Conservation (phyloP, 2,113 vertebrate species). For the Empidonax traillii region DNA sequence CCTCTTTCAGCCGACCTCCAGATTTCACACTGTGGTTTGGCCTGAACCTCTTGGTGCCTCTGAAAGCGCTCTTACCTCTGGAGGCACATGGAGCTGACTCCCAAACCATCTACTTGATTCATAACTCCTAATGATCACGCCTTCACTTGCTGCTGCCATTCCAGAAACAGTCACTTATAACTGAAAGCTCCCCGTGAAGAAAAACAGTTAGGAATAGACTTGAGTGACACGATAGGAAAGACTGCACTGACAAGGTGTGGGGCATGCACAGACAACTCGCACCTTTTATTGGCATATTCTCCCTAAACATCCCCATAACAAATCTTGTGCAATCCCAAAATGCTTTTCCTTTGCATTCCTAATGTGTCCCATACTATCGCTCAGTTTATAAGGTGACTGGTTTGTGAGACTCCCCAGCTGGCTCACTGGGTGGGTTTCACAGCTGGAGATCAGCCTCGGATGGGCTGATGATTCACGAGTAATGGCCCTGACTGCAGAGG, state of each 20-base stretch:
- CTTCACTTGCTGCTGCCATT: background rate
- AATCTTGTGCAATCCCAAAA: background rate
- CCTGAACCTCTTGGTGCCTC: background rate
- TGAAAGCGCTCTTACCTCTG: background rate
- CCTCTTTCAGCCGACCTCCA: background rate
- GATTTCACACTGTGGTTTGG: background rate
- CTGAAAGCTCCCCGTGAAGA: background rate
- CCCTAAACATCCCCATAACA: background rate
- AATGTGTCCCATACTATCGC: accelerated
- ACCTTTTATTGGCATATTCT: background rate
- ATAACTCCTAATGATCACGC: background rate
- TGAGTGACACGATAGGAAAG: background rate
- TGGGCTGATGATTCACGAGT: background rate
- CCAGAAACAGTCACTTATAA: background rate
- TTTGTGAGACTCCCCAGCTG: background rate
- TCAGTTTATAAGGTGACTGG: background rate
- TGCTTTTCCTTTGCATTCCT: background rate
- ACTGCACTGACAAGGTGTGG: background rate
- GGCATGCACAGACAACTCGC: background rate
- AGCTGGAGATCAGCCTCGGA: background rate
- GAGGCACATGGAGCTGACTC: background rate
- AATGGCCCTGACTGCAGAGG: background rate
- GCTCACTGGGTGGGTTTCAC: background rate
- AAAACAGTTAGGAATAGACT: background rate
- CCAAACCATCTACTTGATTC: background rate